Evolutionary conservation across 2,113 vertebrate genomes (phyloP).

Genomic region (Halcyon senegalensis): DNA sequence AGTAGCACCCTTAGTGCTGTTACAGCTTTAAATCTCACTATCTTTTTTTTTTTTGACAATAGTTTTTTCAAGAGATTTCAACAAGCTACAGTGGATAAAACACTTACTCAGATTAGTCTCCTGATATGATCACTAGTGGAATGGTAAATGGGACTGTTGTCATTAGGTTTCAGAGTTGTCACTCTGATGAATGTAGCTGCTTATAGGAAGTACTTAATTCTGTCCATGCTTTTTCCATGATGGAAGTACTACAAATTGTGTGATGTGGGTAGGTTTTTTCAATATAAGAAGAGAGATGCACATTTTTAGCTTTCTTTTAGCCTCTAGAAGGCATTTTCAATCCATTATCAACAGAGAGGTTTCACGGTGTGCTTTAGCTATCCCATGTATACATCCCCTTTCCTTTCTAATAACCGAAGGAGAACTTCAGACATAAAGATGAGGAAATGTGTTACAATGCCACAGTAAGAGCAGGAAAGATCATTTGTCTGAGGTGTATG

Average conservation of each 20-base stretch:
- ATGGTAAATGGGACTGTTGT: background rate
- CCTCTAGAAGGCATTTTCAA: background rate
- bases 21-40: background rate
- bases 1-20: background rate
- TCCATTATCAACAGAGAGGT: background rate
- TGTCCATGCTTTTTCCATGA: background rate
- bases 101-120: background rate
- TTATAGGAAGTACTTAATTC: background rate
- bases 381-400: background rate
- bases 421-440: background rate
- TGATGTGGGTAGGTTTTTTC: background rate
- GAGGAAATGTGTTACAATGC: background rate
- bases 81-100: background rate
- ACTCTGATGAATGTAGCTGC: background rate
- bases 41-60: background rate
- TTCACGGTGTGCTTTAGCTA: background rate
- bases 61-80: background rate
- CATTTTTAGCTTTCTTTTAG: background rate
- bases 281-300: background rate
- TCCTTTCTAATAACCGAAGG: background rate
- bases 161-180: background rate
- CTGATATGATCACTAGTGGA: background rate
- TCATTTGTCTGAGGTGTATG: background rate
- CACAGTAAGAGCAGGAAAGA: background rate
- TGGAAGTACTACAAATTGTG: background rate